Conservation (phyloP, 2,888 invertebrate genomes). For the Philereme transversata region DNA sequence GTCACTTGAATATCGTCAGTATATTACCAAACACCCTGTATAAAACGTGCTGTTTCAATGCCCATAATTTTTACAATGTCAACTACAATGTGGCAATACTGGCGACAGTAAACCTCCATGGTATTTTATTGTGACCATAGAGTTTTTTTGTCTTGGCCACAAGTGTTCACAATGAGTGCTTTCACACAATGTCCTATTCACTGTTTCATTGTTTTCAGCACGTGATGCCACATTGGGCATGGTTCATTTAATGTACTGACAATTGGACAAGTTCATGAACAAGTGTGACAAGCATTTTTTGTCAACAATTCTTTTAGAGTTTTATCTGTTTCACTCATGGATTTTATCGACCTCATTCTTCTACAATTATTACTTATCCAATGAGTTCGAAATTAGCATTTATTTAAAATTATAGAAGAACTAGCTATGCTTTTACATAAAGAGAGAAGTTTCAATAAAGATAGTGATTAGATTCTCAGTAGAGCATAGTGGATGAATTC, state of each 20-base stretch:
- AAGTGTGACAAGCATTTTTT: neutral
- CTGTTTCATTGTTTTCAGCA: slow-evolving; percentile 4
- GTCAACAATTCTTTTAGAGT: neutral
- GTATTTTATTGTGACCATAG: slow-evolving; percentile 10
- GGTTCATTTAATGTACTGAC: slow-evolving; percentile 11
- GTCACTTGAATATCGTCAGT: too few relatives aligned
- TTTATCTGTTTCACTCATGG: too few relatives aligned
- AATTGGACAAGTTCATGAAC: slow-evolving; percentile 8
- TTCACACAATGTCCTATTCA: slow-evolving; percentile 16
- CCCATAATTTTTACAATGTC: neutral
- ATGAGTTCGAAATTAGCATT: too few relatives aligned
- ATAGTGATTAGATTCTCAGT: too few relatives aligned
- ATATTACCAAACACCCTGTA: too few relatives aligned
- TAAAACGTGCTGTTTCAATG: slow-evolving; percentile 18
- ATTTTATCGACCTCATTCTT: too few relatives aligned
- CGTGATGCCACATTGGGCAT: slow-evolving; percentile 4
- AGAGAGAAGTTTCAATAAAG: too few relatives aligned
- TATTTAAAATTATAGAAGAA: too few relatives aligned
- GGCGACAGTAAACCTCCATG: neutral
- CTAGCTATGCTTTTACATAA: too few relatives aligned
- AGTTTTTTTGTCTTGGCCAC: slow-evolving; percentile 9
- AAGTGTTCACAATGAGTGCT: slow-evolving; percentile 16
- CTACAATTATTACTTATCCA: too few relatives aligned
- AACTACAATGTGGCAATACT: slow-evolving; percentile 2
- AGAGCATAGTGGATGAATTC: too few relatives aligned